These are phyloP conservation scores for Psettodes erumei DNA, from an alignment of 2,113 vertebrate genomes.

Conservation along the genomic window DNA sequence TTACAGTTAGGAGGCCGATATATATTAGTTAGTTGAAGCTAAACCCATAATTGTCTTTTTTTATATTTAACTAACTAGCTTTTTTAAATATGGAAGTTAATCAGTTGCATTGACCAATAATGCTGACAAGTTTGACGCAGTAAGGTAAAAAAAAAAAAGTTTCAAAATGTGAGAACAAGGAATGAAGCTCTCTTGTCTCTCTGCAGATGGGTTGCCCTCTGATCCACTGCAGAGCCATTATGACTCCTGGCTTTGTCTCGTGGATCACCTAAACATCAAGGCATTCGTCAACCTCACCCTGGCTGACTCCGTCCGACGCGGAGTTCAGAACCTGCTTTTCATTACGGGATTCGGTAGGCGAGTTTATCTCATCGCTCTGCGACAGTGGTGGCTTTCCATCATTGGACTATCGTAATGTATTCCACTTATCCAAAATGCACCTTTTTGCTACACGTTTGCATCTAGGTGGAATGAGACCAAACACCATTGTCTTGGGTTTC, in stretches of 20 bases:
- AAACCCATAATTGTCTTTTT: background rate
- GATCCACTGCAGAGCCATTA: slow-evolving; percentile 86
- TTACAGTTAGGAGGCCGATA: background rate
- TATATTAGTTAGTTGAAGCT: background rate
- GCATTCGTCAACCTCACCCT: slow-evolving; percentile 90
- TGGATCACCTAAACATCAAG: slow-evolving; percentile 90
- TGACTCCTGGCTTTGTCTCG: slow-evolving; percentile 88
- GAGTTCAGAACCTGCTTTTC: slow-evolving; percentile 89
- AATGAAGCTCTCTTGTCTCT: background rate
- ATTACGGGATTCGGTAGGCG: slow-evolving; percentile 88
- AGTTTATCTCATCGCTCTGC: background rate
- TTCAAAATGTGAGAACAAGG: too few relatives aligned
- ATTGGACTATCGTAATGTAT: background rate
- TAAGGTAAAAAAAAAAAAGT: background rate
- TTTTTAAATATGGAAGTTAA: too few relatives aligned
- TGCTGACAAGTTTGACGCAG: background rate
- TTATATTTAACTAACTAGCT: background rate
- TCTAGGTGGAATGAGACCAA: slow-evolving; percentile 88
- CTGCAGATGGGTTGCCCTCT: slow-evolving; percentile 83
- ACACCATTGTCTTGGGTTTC: slow-evolving; percentile 87
- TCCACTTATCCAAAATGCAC: background rate
- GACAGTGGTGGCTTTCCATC: background rate
- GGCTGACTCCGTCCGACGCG: slow-evolving; percentile 82
- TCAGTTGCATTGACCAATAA: background rate
- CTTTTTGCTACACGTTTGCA: slow-evolving; percentile 5